These are phyloP conservation scores for Lepetodrilus schrolli DNA, from an alignment of 2,888 invertebrate genomes.

Conservation along the genomic window DNA sequence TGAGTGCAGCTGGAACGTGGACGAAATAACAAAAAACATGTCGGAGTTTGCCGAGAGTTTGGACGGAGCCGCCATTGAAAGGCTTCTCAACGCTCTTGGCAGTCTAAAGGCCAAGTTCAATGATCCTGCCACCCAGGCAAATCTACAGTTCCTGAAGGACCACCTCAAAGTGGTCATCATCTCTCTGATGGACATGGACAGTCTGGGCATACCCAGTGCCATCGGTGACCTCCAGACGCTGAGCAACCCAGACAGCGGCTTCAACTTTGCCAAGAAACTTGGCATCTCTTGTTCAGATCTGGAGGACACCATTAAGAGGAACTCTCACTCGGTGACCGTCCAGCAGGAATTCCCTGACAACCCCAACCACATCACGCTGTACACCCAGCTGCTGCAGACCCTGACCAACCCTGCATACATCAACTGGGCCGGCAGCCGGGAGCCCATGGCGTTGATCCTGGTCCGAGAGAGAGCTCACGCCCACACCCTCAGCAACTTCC, in stretches of 20 bases:
- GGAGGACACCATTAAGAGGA: background rate
- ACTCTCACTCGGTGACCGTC: background rate
- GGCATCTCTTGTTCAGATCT: constrained; percentile 27
- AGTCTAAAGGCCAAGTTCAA: constrained; percentile 30
- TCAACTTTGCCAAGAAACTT: constrained; percentile 24
- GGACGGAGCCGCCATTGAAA: constrained; percentile 38
- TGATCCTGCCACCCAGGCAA: constrained; percentile 35
- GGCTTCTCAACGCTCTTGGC: constrained; percentile 40
- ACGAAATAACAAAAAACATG: constrained; percentile 34
- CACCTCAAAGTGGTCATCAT: constrained; percentile 50
- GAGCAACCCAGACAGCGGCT: background rate
- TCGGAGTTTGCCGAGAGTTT: constrained; percentile 35
- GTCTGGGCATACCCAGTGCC: constrained; percentile 46
- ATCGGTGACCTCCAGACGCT: constrained; percentile 45
- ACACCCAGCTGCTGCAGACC: constrained; percentile 45
- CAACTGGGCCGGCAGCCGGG: constrained; percentile 38
- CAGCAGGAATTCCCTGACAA: constrained; percentile 14
- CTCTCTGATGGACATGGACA: constrained; percentile 45
- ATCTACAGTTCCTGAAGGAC: constrained; percentile 39
- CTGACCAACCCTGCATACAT: constrained; percentile 44
- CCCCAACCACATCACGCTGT: constrained; percentile 31
- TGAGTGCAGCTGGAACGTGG: constrained; percentile 33
- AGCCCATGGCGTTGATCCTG: constrained; percentile 63
- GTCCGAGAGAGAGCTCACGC: constrained; percentile 62
- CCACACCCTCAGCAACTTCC: constrained; percentile 44